These are phyloP conservation scores for Chaenodraco wilsoni DNA, from an alignment of 2,797 vertebrate genomes.

Conservation along the genomic window DNA sequence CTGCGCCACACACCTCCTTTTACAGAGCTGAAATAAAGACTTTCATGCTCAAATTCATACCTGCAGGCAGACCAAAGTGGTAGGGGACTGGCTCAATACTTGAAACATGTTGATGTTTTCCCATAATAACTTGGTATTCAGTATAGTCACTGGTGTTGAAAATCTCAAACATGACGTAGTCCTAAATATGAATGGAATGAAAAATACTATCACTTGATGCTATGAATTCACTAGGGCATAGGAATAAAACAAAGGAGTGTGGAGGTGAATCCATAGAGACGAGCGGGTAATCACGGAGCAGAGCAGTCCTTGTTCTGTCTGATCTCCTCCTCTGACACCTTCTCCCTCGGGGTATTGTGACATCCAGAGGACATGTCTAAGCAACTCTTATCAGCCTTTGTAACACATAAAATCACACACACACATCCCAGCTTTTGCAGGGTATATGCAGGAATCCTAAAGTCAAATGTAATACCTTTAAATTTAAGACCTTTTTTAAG, in stretches of 20 bases:
- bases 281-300: slow-evolving; percentile 47
- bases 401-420: slow-evolving; percentile 28
- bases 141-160: background rate
- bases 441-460: no score
- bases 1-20: no score
- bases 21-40: background rate
- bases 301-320: slow-evolving; percentile 55
- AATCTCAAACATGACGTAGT: background rate
- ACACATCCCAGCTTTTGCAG: slow-evolving; percentile 18
- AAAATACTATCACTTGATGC: slow-evolving; percentile 5
- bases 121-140: background rate
- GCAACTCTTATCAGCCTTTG: slow-evolving; percentile 69
- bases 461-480: no score
- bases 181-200: slow-evolving; percentile 9
- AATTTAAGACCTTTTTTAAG: no score
- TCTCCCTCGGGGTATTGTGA: slow-evolving; percentile 68
- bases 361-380: slow-evolving; percentile 75
- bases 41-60: background rate
- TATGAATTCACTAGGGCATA: background rate
- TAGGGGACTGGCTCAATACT: no score
- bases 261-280: slow-evolving; percentile 29
- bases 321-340: slow-evolving; percentile 71
- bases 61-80: background rate
- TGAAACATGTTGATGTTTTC: background rate
- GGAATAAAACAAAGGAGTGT: slow-evolving; percentile 6